A percentile compares a stretch with the other conserved stretches of the same genome.
These are phyloP conservation scores for Trachelus iudaicus DNA, from an alignment of 2,888 invertebrate species.

Conservation along the genomic window DNA sequence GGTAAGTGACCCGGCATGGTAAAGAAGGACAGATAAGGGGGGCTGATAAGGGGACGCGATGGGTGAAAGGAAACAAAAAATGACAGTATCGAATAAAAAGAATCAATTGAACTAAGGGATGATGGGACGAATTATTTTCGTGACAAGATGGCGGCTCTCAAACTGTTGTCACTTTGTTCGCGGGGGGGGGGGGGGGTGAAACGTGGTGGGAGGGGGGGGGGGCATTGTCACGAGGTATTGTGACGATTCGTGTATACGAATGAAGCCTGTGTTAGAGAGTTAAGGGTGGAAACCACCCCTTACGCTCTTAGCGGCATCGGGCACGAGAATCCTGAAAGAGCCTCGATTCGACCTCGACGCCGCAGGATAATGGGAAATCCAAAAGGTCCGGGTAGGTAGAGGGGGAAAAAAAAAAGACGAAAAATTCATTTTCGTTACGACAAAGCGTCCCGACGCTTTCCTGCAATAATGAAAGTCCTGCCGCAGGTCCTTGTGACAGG, in stretches of 20 bases:
- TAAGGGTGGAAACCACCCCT: background rate
- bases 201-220: too few species aligned
- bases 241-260: background rate
- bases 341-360: background rate
- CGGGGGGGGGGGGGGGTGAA: too few species aligned
- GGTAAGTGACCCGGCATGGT: background rate
- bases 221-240: background rate
- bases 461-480: background rate
- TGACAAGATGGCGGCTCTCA: background rate
- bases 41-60: too few species aligned
- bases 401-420: background rate
- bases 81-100: background rate
- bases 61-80: background rate
- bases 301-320: background rate
- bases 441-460: background rate
- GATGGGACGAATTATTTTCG: background rate
- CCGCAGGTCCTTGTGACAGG: background rate
- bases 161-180: background rate
- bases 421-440: background rate
- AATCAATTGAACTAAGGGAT: background rate
- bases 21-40: background rate
- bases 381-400: background rate
- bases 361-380: background rate
- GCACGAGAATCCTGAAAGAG: background rate
- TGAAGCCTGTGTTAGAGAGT: background rate